Base-by-base conservation (phyloP, 2,113 vertebrate species). In the Calypte anna region DNA sequence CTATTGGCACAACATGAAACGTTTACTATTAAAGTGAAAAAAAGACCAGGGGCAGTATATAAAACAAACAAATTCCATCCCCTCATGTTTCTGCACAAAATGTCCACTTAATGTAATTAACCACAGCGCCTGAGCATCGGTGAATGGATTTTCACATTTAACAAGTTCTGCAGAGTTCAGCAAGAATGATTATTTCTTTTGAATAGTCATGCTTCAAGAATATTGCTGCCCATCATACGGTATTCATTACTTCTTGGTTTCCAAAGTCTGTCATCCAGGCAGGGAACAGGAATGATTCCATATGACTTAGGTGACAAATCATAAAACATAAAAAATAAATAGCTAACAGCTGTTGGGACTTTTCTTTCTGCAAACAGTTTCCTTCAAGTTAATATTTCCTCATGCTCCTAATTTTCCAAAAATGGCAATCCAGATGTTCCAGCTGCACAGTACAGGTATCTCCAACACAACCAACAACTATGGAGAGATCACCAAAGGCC, bases 301-400 rank as follows among this genome's bases (percentile, higher is more conserved):
- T 83, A 91, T 88, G 86, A 97, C 91, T 88, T 68, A 94, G 93
- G 95, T 96, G 93, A 93, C 91, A 93, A 96, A 96, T 88, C 94
- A 95, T 93, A 86, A 94, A 92, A 84, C 62, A 93, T 88, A 87
- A 94, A 93, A 95, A 93, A 81, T 88, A 64, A 96, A 93, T 96
- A 94, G 88, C 88, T 96, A 95, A 68, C 95, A 94, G 88, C 94
- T 94, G 91, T 68, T 2, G 8, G 82, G 93, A 70, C 58, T 94
- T 90, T 77, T 94, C 78, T 81, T 86, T 48, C 76, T 83, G 68
- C 77, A 96, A 92, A 73, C 58, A 51, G 75, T 90, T 95, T 96
- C 86, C 90, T 94, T 95, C 88, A 81, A 68, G 90, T 86, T 91
- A 83, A 54, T 86, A 91, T 95, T 91, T 96, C 79, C 80, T 96